These are phyloP conservation scores for Heliocidaris erythrogramma DNA, from an alignment of 35 echinoderm and acorn worm species.

Conservation along the genomic window DNA sequence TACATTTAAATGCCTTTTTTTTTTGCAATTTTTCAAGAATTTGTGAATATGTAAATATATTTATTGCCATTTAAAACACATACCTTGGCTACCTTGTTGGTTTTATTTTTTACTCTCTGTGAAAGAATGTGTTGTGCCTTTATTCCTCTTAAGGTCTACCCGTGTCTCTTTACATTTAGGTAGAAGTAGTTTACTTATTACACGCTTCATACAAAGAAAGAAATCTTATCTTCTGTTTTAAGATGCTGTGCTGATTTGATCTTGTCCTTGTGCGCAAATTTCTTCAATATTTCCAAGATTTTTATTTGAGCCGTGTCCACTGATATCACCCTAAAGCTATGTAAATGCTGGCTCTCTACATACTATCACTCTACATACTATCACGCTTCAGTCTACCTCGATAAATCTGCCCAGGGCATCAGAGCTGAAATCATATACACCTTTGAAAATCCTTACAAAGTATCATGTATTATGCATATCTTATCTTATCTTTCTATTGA, in stretches of 20 bases:
- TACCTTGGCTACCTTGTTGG: neutral
- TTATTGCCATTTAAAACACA: neutral
- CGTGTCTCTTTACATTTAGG: too few species aligned
- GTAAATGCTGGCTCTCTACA: neutral
- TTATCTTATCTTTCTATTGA: neutral
- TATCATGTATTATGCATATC: neutral
- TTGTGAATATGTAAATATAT: constrained; percentile 1
- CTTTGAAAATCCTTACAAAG: neutral
- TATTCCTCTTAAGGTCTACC: too few species aligned
- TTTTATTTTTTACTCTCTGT: neutral
- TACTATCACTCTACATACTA: neutral
- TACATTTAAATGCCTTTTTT: neutral
- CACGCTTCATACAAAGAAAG: too few species aligned
- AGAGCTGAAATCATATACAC: neutral
- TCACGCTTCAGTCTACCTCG: neutral
- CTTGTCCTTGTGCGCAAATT: too few species aligned
- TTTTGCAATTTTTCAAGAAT: neutral
- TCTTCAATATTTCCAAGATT: too few species aligned
- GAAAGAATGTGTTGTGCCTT: neutral
- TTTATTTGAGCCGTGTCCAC: neutral
- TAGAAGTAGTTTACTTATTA: too few species aligned
- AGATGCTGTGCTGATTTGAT: too few species aligned
- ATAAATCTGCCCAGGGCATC: neutral
- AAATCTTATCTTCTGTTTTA: too few species aligned
- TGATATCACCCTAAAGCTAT: neutral